Conservation (phyloP, 2,888 invertebrate species). For the Operophtera brumata region DNA sequence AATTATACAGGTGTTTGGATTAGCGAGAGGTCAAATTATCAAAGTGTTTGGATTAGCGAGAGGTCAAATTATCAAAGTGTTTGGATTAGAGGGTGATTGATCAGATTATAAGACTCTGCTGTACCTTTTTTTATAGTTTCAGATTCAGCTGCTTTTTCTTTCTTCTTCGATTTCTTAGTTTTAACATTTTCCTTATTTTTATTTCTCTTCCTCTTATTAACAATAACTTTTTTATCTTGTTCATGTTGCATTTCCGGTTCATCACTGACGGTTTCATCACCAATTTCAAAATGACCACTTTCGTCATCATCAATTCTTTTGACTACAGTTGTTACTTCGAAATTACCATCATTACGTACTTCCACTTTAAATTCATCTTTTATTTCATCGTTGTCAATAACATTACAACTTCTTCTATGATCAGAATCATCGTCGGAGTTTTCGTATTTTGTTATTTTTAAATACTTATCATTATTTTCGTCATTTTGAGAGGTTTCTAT, state of each 20-base stretch:
- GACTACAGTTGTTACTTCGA: background rate
- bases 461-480: background rate
- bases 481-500: background rate
- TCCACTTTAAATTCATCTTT: constrained; percentile 11
- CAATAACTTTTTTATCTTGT: background rate
- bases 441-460: constrained; percentile 7
- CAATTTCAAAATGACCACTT: background rate
- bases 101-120: too few relatives aligned
- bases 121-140: constrained; percentile 9
- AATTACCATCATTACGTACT: background rate
- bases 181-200: constrained; percentile 1
- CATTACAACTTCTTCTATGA: background rate
- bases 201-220: background rate
- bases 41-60: too few relatives aligned
- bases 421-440: background rate
- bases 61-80: too few relatives aligned
- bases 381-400: constrained; percentile 1
- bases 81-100: too few relatives aligned
- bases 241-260: background rate
- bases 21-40: too few relatives aligned
- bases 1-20: too few relatives aligned
- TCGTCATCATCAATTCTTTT: background rate
- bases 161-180: constrained; percentile 9
- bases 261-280: background rate
- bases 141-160: background rate